phyloP scores from a whole-genome alignment of 2,797 vertebrate species.

The Orestias chungarensis region DNA sequence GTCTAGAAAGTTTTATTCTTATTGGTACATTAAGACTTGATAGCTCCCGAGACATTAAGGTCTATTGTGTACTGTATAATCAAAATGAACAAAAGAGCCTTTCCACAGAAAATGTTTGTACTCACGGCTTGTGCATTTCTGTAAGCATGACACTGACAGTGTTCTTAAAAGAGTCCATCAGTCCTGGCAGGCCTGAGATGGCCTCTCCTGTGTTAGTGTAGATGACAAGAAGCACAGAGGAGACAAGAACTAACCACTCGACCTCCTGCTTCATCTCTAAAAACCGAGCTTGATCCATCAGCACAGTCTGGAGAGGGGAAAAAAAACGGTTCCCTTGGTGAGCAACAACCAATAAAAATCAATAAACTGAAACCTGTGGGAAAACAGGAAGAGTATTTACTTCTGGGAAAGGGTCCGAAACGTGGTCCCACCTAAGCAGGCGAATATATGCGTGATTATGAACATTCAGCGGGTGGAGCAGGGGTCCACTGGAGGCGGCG shows the following conservation, averaged over 20 bases:
- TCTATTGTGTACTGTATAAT: not conserved
- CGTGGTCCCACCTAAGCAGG: conserved; percentile 91
- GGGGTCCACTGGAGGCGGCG: conserved; percentile 54
- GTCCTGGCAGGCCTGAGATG: conserved; percentile 82
- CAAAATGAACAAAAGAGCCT: not conserved
- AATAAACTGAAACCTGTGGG: not conserved
- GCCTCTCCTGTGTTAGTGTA: conserved; percentile 86
- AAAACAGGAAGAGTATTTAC: conserved; percentile 66
- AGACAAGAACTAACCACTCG: conserved; percentile 82
- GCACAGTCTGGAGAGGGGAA: conserved; percentile 82
- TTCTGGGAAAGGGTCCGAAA: conserved; percentile 89
- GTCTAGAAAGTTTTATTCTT: not conserved
- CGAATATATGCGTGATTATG: conserved; percentile 90
- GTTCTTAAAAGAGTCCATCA: conserved; percentile 88
- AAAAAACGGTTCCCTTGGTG: not conserved
- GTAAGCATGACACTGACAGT: conserved; percentile 83
- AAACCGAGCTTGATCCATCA: conserved; percentile 94
- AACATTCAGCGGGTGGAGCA: conserved; percentile 71
- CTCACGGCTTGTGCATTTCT: conserved; percentile 88
- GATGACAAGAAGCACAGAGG: conserved; percentile 87
- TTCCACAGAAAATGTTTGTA: conserved; percentile 2
- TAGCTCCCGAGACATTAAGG: not conserved
- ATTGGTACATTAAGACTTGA: not conserved
- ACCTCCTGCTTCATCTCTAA: conserved; percentile 89
- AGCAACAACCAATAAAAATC: not conserved